These are phyloP conservation scores for Leptoclinus maculatus DNA, from an alignment of 2,797 vertebrate species.

Conservation along the genomic window DNA sequence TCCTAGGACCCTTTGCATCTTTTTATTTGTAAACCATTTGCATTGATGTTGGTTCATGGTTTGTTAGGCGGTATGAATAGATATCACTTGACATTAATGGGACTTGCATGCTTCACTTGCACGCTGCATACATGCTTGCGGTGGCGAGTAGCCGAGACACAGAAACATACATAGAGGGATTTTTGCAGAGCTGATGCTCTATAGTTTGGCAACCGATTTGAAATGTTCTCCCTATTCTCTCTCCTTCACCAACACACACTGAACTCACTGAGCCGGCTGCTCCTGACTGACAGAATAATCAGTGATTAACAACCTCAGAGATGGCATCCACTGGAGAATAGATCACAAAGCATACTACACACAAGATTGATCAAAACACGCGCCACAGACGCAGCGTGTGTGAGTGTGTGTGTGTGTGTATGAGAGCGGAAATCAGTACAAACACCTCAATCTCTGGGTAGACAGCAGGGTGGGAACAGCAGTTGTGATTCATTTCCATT, in stretches of 20 bases:
- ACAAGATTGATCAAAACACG: conserved; percentile 35
- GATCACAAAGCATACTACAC: conserved; percentile 42
- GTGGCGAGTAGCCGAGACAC: not conserved
- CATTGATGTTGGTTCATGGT: not conserved
- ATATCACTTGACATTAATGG: conserved; percentile 22
- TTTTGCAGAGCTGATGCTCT: not conserved
- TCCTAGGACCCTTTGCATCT: not conserved
- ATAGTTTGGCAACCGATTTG: not conserved
- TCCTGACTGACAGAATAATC: conserved; percentile 58
- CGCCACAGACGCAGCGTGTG: not conserved
- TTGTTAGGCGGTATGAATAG: conserved; percentile 8
- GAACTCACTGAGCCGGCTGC: conserved; percentile 29
- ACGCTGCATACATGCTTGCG: not conserved
- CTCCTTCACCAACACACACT: not conserved
- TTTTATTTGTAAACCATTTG: not conserved
- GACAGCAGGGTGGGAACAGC: not conserved
- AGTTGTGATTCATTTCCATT: too few species aligned
- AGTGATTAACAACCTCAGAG: conserved; percentile 60
- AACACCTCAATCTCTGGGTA: not conserved
- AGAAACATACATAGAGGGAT: not conserved
- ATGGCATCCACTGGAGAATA: conserved; percentile 45
- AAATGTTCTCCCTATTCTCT: not conserved
- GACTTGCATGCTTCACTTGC: conserved; percentile 9
- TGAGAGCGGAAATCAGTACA: not conserved
- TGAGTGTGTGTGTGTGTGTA: not conserved